Base-by-base conservation (phyloP, 2,888 invertebrate species). In the Alsophila aescularia region DNA sequence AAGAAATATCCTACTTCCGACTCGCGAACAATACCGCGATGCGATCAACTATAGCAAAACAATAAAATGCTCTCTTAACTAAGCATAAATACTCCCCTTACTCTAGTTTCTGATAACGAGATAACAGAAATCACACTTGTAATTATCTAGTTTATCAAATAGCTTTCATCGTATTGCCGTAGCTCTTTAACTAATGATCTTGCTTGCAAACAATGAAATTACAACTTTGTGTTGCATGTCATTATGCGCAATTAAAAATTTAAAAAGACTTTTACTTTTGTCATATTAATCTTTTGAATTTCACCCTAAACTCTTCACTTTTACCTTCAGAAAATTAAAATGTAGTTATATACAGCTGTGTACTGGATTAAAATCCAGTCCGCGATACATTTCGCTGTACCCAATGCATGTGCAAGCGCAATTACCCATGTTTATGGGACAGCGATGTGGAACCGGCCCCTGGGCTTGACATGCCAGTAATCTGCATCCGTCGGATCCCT, bases 1-100 rank as follows among this genome's bases (percentile, higher is more conserved):
- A 85, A 87, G 83, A 87, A 87, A 85, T 81, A 81, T 68, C 72
- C 83, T 59, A 82, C 78, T 81, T 85, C 69, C 66, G 68, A 78
- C 64, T 73, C 64, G 67, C 55, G 60, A 77, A 87, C 86, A 86
- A 87, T 87, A 82, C 78, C 54, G 60, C 54, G 63, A 64, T 60
- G 56, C 42, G 52, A 70, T 77, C 70, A 56, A 43, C 39, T 43
- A 41, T 52, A 41, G 37, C 52, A 52, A 53, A 50, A 62, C 56
- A 62, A 62, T 60, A 60, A 60, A 62, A 62, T 58, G 48, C 48
- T 53, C 49, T 58, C 49, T 51, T 56, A 48, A 43, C 55, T 50
- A 40, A 41, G 36, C 55, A 58, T 48, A 58, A 60, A 49, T 40
- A 60, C 43, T 41, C 43, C 45, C 37, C 42, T 52, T 49, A 56